These are phyloP conservation scores for Corythornis leucogaster DNA, from an alignment of 2,797 vertebrate species.

Conservation along the genomic window DNA sequence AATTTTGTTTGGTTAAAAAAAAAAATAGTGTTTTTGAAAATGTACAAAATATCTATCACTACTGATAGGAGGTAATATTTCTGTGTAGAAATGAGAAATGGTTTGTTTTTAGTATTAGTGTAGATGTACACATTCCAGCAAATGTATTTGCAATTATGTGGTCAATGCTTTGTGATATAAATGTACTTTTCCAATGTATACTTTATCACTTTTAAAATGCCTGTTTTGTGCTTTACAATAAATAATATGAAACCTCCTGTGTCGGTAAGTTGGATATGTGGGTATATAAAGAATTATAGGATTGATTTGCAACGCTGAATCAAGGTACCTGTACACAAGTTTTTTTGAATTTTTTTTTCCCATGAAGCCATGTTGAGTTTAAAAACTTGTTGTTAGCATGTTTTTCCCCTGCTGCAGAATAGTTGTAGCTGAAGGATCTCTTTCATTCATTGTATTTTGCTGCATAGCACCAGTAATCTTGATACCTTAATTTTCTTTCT, in stretches of 20 bases:
- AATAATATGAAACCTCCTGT: conserved; percentile 99
- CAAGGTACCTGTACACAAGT: conserved; percentile 79
- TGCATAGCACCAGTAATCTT: conserved; percentile 80
- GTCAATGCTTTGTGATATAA: conserved; percentile 98
- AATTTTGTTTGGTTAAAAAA: conserved; percentile 97
- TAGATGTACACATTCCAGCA: conserved; percentile 99
- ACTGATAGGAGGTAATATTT: conserved; percentile 93
- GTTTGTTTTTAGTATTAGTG: conserved; percentile 99
- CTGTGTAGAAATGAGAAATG: conserved; percentile 96
- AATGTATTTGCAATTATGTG: conserved; percentile 95
- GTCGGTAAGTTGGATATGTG: conserved; percentile 98
- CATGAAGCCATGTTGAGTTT: conserved; percentile 69
- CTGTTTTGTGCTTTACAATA: conserved; percentile 99
- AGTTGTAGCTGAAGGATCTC: conserved; percentile 80
- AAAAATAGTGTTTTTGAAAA: conserved; percentile 92
- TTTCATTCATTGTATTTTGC: conserved; percentile 78
- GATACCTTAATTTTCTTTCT: conserved; percentile 78
- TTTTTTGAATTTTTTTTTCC: neutral
- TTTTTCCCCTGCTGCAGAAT: conserved; percentile 80
- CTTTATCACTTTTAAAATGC: conserved; percentile 99
- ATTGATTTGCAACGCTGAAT: conserved; percentile 77
- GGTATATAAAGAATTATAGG: conserved; percentile 78
- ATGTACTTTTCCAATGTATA: conserved; percentile 99
- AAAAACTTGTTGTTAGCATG: conserved; percentile 74
- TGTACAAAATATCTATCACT: conserved; percentile 89